These are phyloP conservation scores for Rhynchotus rufescens DNA, from an alignment of 2,797 vertebrate species.

Conservation along the genomic window DNA sequence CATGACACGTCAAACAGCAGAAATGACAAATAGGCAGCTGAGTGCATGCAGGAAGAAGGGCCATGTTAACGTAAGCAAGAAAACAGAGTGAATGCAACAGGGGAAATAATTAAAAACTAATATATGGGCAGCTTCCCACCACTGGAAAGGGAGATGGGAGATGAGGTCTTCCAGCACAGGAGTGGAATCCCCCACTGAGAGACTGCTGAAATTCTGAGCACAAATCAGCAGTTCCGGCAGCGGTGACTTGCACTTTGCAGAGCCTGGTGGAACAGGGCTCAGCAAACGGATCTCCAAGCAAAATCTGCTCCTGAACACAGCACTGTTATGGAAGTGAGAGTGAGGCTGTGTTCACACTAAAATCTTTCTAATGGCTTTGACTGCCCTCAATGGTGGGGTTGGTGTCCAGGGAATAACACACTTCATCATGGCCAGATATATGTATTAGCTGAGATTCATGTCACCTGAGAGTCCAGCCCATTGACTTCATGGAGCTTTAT, in stretches of 20 bases:
- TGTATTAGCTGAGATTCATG: background rate
- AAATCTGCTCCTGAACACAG: background rate
- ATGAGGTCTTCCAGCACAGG: background rate
- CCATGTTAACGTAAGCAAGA: slow-evolving; percentile 33
- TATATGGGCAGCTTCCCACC: background rate
- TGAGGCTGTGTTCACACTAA: background rate
- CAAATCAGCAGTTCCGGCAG: background rate
- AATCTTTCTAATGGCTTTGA: background rate
- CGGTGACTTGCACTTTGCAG: background rate
- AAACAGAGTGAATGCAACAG: slow-evolving; percentile 34
- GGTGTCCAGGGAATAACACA: background rate
- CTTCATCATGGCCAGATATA: background rate
- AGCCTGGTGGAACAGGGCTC: background rate
- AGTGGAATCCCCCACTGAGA: background rate
- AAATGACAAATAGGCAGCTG: slow-evolving; percentile 68
- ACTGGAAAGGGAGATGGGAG: background rate
- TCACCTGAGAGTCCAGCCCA: background rate
- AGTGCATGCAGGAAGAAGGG: background rate
- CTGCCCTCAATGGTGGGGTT: background rate
- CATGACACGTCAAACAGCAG: slow-evolving; percentile 45
- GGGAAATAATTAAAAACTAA: slow-evolving; percentile 56
- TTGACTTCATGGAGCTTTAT: background rate
- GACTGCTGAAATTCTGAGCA: background rate
- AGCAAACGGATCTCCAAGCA: background rate
- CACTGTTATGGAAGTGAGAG: background rate